Conservation (phyloP, 2,113 vertebrate species). For the Spea multiplicata region DNA sequence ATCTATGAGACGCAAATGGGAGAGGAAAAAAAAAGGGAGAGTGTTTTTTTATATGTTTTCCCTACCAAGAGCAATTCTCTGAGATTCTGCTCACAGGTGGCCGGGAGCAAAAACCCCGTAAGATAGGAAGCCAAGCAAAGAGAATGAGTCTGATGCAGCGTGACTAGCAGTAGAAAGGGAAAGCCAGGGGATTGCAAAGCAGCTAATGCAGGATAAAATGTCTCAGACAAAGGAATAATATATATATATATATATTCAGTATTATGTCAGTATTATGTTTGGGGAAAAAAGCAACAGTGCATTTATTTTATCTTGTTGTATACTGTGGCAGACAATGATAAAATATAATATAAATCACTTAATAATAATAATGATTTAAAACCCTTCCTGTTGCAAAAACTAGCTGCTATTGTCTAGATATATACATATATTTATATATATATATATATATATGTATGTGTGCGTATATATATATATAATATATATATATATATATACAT, state of each 20-base stretch:
- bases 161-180: neutral
- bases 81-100: constrained; percentile 54
- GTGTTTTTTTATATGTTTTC: neutral
- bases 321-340: too few species aligned
- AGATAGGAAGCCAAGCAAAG: constrained; percentile 15
- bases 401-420: too few species aligned
- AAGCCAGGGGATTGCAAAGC: neutral
- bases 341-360: too few species aligned
- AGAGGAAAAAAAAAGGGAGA: neutral
- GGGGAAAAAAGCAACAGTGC: neutral
- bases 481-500: too few species aligned
- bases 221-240: neutral
- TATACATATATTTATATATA: too few species aligned
- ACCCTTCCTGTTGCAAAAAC: too few species aligned
- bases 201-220: neutral
- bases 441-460: too few species aligned
- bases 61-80: neutral
- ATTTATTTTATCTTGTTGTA: neutral
- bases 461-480: too few species aligned
- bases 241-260: neutral
- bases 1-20: too few species aligned
- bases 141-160: neutral
- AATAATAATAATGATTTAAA: too few species aligned
- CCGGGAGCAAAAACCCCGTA: constrained; percentile 48
- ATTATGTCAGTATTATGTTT: neutral